Conservation (phyloP, 1,140 invertebrate species). For the Chironomus striatipennis region DNA sequence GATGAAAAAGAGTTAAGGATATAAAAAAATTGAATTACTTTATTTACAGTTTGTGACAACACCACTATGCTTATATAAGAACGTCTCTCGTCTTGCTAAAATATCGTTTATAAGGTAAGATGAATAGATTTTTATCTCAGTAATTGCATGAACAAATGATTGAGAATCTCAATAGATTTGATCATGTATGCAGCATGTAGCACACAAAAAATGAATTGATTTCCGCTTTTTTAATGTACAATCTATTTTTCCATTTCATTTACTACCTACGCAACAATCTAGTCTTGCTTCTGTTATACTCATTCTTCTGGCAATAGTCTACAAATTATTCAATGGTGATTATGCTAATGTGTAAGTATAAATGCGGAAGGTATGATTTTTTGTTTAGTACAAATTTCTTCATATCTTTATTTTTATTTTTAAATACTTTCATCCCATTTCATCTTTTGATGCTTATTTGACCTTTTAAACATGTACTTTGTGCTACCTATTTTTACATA, state of each 20-base stretch:
- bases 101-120: constrained; percentile 61
- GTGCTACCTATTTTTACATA: too few relatives aligned
- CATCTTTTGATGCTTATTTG: too few relatives aligned
- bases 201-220: background rate
- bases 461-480: too few relatives aligned
- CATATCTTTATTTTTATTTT: too few relatives aligned
- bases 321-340: constrained; percentile 6
- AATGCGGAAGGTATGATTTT: background rate
- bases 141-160: too few relatives aligned
- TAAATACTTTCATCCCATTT: too few relatives aligned
- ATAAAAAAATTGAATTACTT: constrained; percentile 1
- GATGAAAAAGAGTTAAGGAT: too few relatives aligned
- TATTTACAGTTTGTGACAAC: constrained; percentile 50
- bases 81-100: constrained; percentile 69
- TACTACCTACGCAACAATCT: background rate
- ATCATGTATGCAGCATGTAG: too few relatives aligned
- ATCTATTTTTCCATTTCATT: background rate
- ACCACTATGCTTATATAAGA: constrained; percentile 72
- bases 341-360: constrained; percentile 17
- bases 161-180: too few relatives aligned
- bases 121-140: background rate
- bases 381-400: too few relatives aligned
- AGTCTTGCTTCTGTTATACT: constrained; percentile 7
- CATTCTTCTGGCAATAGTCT: constrained; percentile 12
- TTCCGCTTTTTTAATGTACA: background rate